Conservation (phyloP, 2,888 invertebrate genomes). For the Chydorus sphaericus region DNA sequence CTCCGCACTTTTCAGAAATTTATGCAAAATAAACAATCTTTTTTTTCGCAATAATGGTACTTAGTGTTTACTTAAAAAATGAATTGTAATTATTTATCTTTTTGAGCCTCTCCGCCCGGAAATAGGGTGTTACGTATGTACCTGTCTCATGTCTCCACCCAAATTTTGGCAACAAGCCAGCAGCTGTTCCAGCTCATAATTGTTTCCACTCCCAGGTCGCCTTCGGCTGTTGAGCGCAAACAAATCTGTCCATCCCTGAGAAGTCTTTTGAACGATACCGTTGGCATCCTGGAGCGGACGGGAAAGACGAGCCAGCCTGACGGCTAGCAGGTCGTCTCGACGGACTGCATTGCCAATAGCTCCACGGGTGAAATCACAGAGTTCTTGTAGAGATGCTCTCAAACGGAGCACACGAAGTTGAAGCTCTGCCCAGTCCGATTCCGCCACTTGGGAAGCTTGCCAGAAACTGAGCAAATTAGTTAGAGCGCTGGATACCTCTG, state of each 20-base stretch:
- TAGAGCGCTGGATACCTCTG: constrained; percentile 67
- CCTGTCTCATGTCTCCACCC: constrained; percentile 71
- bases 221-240: constrained; percentile 7
- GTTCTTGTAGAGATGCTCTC: constrained; percentile 65
- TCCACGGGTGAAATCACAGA: constrained; percentile 77
- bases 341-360: constrained; percentile 71
- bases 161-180: constrained; percentile 73
- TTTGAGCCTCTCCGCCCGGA: too few species aligned
- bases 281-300: constrained; percentile 66
- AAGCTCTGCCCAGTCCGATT: constrained; percentile 39
- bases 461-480: constrained; percentile 59
- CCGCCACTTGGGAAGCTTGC: constrained; percentile 43
- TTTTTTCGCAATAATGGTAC: too few species aligned
- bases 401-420: constrained; percentile 63
- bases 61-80: too few species aligned
- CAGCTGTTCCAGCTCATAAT: constrained; percentile 72
- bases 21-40: too few species aligned
- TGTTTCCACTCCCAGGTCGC: constrained; percentile 29
- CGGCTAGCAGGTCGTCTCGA: constrained; percentile 52
- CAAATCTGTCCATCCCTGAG: constrained; percentile 49
- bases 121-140: background rate
- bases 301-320: constrained; percentile 60
- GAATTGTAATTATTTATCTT: too few species aligned
- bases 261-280: constrained; percentile 60
- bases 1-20: too few species aligned